A percentile compares a stretch with the other conserved stretches of the same genome.
These are phyloP conservation scores for Meteorus cinctellus DNA, from an alignment of 2,888 invertebrate species.

Conservation along the genomic window DNA sequence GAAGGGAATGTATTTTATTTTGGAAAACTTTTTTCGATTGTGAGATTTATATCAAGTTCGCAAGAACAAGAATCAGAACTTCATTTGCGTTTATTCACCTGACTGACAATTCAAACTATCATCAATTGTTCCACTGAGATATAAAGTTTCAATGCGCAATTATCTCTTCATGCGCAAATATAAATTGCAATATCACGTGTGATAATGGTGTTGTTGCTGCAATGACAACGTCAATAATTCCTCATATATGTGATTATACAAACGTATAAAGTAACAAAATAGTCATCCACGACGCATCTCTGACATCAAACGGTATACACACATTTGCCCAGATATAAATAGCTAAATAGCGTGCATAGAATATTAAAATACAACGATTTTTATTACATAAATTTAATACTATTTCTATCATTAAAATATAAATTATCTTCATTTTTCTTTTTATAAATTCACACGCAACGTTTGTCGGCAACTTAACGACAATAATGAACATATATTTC, in stretches of 20 bases:
- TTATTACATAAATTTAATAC: background rate
- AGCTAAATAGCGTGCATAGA: constrained; percentile 26
- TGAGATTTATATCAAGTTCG: too few relatives aligned
- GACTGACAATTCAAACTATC: constrained; percentile 6
- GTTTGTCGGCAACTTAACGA: constrained; percentile 13
- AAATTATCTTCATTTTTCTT: background rate
- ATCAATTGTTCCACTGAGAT: background rate
- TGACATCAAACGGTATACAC: too few relatives aligned
- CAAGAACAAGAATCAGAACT: too few relatives aligned
- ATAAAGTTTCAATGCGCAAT: too few relatives aligned
- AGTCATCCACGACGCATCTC: background rate
- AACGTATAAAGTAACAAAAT: background rate
- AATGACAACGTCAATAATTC: constrained; percentile 26
- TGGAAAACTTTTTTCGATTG: too few relatives aligned
- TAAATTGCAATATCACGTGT: constrained; percentile 43
- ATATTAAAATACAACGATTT: background rate
- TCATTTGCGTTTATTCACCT: too few relatives aligned
- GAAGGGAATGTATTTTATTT: too few relatives aligned
- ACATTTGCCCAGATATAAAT: constrained; percentile 15
- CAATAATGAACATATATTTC: constrained; percentile 14
- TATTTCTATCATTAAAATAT: constrained; percentile 14
- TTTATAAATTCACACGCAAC: constrained; percentile 10
- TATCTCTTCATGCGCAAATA: background rate
- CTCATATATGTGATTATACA: background rate
- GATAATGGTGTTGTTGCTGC: constrained; percentile 22